Conservation (phyloP, 2,797 vertebrate species). For the Sitta carolinensis region DNA sequence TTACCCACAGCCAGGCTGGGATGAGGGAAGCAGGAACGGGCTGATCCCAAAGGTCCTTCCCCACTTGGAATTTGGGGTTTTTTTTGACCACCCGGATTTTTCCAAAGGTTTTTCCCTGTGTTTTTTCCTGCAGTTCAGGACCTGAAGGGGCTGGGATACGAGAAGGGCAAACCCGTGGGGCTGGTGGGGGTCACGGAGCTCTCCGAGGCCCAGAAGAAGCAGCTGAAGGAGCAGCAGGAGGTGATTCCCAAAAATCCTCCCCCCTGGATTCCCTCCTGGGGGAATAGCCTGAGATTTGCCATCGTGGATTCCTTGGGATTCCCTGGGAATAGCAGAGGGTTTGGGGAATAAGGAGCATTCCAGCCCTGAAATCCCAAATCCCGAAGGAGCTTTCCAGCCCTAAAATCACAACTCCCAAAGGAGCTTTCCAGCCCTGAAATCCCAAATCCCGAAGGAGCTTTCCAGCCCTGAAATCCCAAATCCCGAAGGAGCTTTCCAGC, state of each 20-base stretch:
- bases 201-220: slow-evolving; percentile 91
- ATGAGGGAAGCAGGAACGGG: accelerated
- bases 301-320: neutral
- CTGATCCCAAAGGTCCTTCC: neutral
- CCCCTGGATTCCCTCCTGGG: neutral
- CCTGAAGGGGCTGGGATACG: slow-evolving; percentile 90
- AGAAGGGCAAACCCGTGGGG: slow-evolving; percentile 90
- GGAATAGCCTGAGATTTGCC: neutral
- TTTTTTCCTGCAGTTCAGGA: slow-evolving; percentile 82
- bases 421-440: neutral
- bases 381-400: too few species aligned
- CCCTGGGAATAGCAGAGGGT: neutral
- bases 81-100: accelerated
- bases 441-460: neutral
- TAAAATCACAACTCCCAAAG: neutral
- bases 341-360: neutral
- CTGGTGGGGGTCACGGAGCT: slow-evolving; percentile 92
- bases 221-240: slow-evolving; percentile 95
- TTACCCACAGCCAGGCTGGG: neutral
- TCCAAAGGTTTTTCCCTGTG: neutral
- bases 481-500: neutral
- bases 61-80: neutral
- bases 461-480: neutral
- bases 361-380: neutral
- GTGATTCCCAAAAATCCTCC: slow-evolving; percentile 63